A percentile compares a stretch with the other conserved stretches of the same genome.
These are phyloP conservation scores for Hydrolagus affinis DNA, from an alignment of 2,113 vertebrate species.

Conservation along the genomic window DNA sequence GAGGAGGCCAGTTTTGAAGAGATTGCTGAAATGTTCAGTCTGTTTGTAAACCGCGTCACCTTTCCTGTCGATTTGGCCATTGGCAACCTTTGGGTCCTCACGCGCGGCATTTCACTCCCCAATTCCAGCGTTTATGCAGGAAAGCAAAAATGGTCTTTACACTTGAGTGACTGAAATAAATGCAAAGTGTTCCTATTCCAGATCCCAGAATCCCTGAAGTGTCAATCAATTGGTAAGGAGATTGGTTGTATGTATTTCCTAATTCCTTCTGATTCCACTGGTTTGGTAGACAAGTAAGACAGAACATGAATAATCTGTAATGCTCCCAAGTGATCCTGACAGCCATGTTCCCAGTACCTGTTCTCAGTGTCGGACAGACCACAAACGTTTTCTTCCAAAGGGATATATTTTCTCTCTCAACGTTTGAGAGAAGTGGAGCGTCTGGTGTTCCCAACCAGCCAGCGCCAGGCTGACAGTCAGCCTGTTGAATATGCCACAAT, in stretches of 20 bases:
- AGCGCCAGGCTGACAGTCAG: not conserved
- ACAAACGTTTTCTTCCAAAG: not conserved
- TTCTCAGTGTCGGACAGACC: not conserved
- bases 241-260: constrained; percentile 12
- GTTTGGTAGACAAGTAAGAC: not conserved
- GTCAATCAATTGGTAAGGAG: constrained; percentile 22
- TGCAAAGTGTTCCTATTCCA: not conserved
- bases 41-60: too few species aligned
- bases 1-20: too few species aligned
- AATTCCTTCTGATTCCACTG: constrained; percentile 22
- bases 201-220: constrained; percentile 20
- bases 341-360: not conserved
- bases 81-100: not conserved
- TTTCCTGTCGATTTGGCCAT: too few species aligned
- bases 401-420: not conserved
- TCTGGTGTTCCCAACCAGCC: not conserved
- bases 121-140: not conserved
- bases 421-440: not conserved
- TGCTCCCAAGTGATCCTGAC: not conserved
- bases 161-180: not conserved
- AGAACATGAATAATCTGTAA: not conserved
- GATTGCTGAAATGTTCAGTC: too few species aligned
- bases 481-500: not conserved
- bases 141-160: not conserved
- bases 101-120: not conserved